Base-by-base conservation (phyloP, 2,797 vertebrate genomes). In the Acridotheres tristis region DNA sequence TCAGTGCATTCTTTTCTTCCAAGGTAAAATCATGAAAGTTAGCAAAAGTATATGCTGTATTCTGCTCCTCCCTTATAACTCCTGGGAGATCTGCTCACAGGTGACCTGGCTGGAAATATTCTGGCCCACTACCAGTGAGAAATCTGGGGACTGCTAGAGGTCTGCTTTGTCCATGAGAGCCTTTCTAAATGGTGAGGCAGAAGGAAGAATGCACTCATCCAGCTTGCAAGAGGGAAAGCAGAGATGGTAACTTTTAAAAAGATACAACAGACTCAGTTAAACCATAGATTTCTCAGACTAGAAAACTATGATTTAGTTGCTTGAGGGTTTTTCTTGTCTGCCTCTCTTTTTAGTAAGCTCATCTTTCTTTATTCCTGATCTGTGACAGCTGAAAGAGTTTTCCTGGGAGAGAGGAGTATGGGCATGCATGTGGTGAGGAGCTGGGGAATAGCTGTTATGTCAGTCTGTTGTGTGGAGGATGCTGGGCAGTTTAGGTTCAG, bases 311-410 rank as follows among this genome's bases (percentile, higher is more conserved):
- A 42, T 47, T 83, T 82, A 72, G n/a, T 78, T 63, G 59, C 51
- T 86, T 40, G 45, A 74, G 47, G 51, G 43, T 51, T 85, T 73
- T 77, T 89, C 54, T 74, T 71, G 18, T 74, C 77, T 59, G 20
- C 27, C 14, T 92, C 42, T 26, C 4, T 38, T 87, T 92, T 88
- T 65, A 80, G 69, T 74, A 77, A 80, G 54, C n/a, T 80, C 9
- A 13, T 94, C 82, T 94, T 74, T 85, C 85, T 95, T 92, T 77
- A 47, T 68, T 73, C 30, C 32, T 92, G 53, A 65, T n/a, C 42
- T 65, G 30, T 89, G 61, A 74, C 32, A 59, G 61, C 45, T 83
- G 75, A 65, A 88, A 29, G 7, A 20, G 27, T 38, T 61, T 43
- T 85, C 34, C 22, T 54, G 40, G n/a, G 55, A 67, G 48, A 59